Evolutionary conservation across 1,140 invertebrate species (phyloP), one percentile per base, ranked within the genome.

Genomic region (Dreissena rostriformis): DNA sequence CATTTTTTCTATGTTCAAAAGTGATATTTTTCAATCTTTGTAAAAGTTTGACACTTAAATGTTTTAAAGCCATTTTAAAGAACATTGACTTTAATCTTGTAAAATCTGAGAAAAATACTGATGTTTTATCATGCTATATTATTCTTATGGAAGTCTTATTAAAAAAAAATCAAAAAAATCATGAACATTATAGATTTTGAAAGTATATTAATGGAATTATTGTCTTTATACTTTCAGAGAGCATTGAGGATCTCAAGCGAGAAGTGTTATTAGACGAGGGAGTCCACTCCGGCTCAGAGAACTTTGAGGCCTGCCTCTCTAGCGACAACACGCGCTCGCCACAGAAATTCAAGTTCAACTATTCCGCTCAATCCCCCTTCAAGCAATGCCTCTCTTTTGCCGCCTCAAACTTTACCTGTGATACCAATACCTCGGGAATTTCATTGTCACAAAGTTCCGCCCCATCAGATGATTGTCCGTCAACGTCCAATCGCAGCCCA

Each of bases 181-280:
- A 39, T n/a, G n/a, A n/a, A n/a, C n/a, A n/a, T n/a, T n/a, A n/a
- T 39, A 39, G 39, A 2, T 5, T 39, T 5, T 39, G 39, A 8
- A 39, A 39, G 2, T 39, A 8, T 39, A 39, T 39, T 39, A 39
- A 39, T 39, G 8, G 39, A 39, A 39, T 39, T 11, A 24, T 61
- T 61, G 22, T 61, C 57, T 61, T 49, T 78, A 78, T 68, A 39
- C 2, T 75, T 87, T 78, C 22, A 86, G 85, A 83, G 78, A 85
- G 53, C 68, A 70, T 68, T 51, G 81, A 66, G 57, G 76, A 73
- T 49, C 70, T 67, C 55, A 84, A 72, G 52, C 49, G 79, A 52
- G 87, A 87, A 79, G 84, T 75, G 49, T 78, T 84, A 24, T 76
- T 65, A 24, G 87, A 88, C 72, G 83, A 68, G 71, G 66, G 80